Conservation (phyloP, 2,113 vertebrate genomes). For the human region DNA sequence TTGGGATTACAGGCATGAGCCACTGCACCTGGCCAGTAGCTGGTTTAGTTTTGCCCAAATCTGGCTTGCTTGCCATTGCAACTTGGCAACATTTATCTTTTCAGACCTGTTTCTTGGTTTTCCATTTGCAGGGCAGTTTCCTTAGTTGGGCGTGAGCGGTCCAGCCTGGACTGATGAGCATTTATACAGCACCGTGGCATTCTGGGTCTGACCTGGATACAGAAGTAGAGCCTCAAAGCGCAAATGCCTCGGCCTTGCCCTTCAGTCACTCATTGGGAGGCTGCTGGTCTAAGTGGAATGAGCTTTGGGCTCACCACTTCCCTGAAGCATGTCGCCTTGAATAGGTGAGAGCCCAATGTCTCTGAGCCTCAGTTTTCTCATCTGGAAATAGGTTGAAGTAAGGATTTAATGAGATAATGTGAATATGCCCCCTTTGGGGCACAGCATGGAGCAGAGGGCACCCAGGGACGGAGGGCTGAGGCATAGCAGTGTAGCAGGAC, state of each 20-base stretch:
- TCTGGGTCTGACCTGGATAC: background rate
- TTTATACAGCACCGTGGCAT: background rate
- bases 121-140: background rate
- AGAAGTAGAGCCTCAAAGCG: background rate
- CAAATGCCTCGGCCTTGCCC: background rate
- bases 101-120: background rate
- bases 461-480: background rate
- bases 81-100: background rate
- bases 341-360: background rate
- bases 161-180: background rate
- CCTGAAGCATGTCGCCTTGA: background rate
- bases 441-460: background rate
- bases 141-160: background rate
- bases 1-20: too few relatives aligned
- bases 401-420: background rate
- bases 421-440: too few relatives aligned
- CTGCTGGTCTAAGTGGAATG: background rate
- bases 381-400: background rate
- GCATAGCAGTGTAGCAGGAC: too few relatives aligned
- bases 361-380: background rate
- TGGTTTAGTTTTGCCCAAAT: background rate
- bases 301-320: background rate
- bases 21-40: fast-evolving
- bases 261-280: background rate
- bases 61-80: background rate